Percentiles rank a stretch among this genome's conserved stretches.
Evolutionary conservation across 2,113 vertebrate genomes (phyloP).

Genomic region (Corydoras sp.): DNA sequence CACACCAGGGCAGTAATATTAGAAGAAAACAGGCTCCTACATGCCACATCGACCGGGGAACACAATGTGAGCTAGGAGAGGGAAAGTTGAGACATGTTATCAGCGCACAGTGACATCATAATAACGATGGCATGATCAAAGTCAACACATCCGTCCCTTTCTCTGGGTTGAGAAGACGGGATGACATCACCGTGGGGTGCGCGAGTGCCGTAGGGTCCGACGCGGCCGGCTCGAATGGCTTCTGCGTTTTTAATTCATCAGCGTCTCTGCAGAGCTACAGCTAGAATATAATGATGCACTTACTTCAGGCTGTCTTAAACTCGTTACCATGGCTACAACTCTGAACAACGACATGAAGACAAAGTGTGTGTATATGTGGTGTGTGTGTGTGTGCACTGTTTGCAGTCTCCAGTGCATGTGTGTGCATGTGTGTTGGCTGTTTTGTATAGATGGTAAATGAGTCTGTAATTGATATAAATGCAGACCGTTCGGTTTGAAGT

Average conservation of each 20-base stretch:
- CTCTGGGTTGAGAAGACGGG: background rate
- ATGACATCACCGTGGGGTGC: background rate
- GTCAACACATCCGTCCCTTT: background rate
- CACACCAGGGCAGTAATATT: background rate
- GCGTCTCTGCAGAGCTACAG: background rate
- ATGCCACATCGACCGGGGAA: background rate
- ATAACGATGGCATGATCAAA: background rate
- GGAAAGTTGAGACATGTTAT: background rate
- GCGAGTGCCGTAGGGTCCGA: background rate
- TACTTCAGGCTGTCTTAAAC: conserved; percentile 37
- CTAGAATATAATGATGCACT: conserved; percentile 37
- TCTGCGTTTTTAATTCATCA: conserved; percentile 14
- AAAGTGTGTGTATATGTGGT: conserved; percentile 9
- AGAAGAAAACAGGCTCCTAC: background rate
- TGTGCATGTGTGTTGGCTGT: background rate
- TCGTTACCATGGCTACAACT: conserved; percentile 48
- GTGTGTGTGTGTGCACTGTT: background rate
- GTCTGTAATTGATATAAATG: background rate
- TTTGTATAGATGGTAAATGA: background rate
- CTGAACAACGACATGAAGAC: conserved; percentile 28
- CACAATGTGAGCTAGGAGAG: background rate
- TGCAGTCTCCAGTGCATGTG: background rate
- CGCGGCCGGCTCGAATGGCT: background rate
- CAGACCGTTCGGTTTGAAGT: no score
- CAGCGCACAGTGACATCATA: background rate